Conservation (phyloP, 2,797 vertebrate species). For the Peromyscus melanophrys region DNA sequence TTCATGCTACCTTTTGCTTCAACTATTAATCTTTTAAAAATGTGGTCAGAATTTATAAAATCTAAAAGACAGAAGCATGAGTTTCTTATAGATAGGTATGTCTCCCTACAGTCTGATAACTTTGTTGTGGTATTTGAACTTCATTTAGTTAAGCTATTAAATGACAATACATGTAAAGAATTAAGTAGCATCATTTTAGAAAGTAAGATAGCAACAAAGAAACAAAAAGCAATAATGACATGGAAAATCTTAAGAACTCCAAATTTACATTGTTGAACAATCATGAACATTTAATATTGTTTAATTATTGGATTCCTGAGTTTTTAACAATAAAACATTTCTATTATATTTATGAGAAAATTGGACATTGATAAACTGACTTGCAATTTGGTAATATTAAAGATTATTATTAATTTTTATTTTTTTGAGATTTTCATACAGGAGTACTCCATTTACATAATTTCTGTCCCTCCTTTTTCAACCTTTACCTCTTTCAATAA, state of each 20-base stretch:
- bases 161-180: background rate
- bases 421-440: background rate
- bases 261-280: background rate
- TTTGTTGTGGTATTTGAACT: slow-evolving; percentile 11
- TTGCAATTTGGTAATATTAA: background rate
- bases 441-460: background rate
- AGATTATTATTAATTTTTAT: background rate
- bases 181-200: background rate
- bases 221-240: background rate
- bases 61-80: background rate
- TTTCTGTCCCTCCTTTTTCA: background rate
- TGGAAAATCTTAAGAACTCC: background rate
- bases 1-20: background rate
- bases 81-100: background rate
- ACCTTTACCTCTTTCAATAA: too few relatives aligned
- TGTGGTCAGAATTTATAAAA: background rate
- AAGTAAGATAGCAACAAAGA: background rate
- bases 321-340: background rate
- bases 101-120: background rate
- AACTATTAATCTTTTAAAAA: background rate
- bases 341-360: background rate
- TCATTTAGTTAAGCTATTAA: background rate
- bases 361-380: background rate
- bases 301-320: background rate
- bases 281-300: background rate